phyloP scores from a whole-genome alignment of 2,888 invertebrate species.

The Lacanobia wlatinum region DNA sequence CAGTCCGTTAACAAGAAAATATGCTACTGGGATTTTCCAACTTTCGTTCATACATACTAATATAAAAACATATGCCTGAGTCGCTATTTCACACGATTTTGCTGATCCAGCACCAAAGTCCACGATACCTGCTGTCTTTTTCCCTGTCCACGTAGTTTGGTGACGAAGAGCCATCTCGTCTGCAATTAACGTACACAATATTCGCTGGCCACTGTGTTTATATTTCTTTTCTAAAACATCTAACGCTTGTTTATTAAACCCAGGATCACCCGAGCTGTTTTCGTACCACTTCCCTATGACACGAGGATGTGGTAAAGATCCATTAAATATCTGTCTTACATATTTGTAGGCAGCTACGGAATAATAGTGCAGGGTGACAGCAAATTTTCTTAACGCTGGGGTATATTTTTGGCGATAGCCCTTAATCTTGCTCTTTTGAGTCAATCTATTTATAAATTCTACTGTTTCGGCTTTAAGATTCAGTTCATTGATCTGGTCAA shows the following conservation, averaged over 20 bases:
- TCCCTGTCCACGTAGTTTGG: too few species aligned
- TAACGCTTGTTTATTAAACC: constrained; percentile 37
- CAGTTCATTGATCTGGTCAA: too few species aligned
- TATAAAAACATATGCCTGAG: constrained; percentile 36
- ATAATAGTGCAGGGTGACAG: constrained; percentile 36
- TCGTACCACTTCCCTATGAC: constrained; percentile 27
- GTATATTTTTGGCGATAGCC: too few species aligned
- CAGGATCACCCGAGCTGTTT: constrained; percentile 27
- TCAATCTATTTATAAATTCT: too few species aligned
- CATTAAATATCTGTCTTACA: constrained; percentile 20
- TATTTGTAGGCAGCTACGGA: constrained; percentile 35
- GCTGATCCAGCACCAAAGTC: not conserved
- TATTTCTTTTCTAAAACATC: too few species aligned
- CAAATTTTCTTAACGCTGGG: too few species aligned
- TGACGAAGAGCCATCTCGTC: too few species aligned
- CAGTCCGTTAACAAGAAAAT: constrained; percentile 43
- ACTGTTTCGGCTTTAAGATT: too few species aligned
- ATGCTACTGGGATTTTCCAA: constrained; percentile 55
- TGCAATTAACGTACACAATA: too few species aligned
- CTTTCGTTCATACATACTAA: constrained; percentile 40
- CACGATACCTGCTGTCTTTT: too few species aligned
- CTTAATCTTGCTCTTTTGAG: too few species aligned
- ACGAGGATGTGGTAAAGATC: constrained; percentile 30
- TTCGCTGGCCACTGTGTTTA: too few species aligned
- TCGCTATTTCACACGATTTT: constrained; percentile 44